Percentiles rank a stretch among this genome's conserved stretches.
phyloP scores from a whole-genome alignment of 2,113 vertebrate genomes.

The Clarias magur region DNA sequence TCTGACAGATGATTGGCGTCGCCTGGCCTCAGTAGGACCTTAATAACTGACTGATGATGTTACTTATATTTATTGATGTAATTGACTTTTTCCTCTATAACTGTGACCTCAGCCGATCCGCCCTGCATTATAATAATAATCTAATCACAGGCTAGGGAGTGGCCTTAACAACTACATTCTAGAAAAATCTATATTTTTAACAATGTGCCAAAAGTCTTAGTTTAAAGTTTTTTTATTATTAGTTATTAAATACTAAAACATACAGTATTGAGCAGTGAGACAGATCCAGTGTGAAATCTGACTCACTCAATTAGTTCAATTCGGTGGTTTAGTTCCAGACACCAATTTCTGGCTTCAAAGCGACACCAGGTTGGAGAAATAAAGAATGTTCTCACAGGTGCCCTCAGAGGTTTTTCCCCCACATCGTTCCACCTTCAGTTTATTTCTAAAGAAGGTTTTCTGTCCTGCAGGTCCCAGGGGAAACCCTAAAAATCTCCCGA shows the following conservation, averaged over 20 bases:
- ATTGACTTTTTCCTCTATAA: background rate
- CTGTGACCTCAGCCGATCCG: background rate
- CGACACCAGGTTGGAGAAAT: background rate
- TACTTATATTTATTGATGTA: too few relatives aligned
- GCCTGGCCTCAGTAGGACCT: background rate
- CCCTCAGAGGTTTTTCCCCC: background rate
- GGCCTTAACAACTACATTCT: background rate
- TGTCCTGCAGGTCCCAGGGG: constrained; percentile 59
- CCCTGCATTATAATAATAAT: background rate
- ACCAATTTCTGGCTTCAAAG: background rate
- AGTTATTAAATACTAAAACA: background rate
- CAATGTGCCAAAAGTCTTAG: too few relatives aligned
- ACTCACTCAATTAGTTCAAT: background rate
- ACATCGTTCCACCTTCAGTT: background rate
- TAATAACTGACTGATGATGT: background rate
- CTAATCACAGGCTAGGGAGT: too few relatives aligned
- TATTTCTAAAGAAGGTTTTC: background rate
- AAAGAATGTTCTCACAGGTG: background rate
- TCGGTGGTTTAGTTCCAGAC: background rate
- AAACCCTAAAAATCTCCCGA: constrained; percentile 61
- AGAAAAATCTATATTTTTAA: too few relatives aligned
- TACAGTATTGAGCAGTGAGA: background rate
- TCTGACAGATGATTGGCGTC: background rate
- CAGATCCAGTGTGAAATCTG: background rate
- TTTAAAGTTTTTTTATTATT: background rate